A percentile compares a stretch with the other conserved stretches of the same genome.
Evolutionary conservation across 2,888 invertebrate genomes (phyloP).

Genomic region (Leptinotarsa tumamoca): DNA sequence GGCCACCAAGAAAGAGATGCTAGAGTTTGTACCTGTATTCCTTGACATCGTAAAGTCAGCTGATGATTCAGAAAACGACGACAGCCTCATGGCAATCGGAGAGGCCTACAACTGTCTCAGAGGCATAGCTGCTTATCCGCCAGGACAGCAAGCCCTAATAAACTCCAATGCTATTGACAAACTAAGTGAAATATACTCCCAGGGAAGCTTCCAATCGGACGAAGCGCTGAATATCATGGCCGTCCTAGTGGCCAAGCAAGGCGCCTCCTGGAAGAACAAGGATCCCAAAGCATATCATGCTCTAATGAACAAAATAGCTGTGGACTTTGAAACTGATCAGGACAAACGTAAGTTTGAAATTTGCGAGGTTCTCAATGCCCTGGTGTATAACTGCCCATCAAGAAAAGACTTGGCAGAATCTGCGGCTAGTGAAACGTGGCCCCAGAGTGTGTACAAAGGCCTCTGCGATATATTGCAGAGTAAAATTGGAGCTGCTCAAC

Average conservation of each 20-base stretch:
- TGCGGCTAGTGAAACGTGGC: constrained; percentile 83
- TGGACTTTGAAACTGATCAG: constrained; percentile 90
- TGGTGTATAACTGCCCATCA: constrained; percentile 80
- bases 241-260: constrained; percentile 77
- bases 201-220: constrained; percentile 90
- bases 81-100: constrained; percentile 86
- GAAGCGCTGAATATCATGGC: constrained; percentile 86
- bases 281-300: constrained; percentile 85
- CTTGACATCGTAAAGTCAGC: constrained; percentile 86
- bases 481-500: constrained; percentile 87
- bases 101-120: constrained; percentile 88
- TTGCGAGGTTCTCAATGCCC: constrained; percentile 81
- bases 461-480: constrained; percentile 86
- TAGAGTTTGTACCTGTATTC: constrained; percentile 84
- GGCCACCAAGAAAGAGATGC: constrained; percentile 85
- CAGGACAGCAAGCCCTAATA: constrained; percentile 83
- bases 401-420: constrained; percentile 73
- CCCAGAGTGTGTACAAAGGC: constrained; percentile 83
- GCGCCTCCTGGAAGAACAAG: constrained; percentile 80
- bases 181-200: constrained; percentile 88
- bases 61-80: constrained; percentile 87
- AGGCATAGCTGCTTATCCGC: constrained; percentile 81
- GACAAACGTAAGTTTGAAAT: constrained; percentile 91
- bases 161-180: constrained; percentile 83
- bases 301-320: constrained; percentile 83